phyloP scores from a whole-genome alignment of 2,797 vertebrate species.

The Odontamblyopus rebecca region DNA sequence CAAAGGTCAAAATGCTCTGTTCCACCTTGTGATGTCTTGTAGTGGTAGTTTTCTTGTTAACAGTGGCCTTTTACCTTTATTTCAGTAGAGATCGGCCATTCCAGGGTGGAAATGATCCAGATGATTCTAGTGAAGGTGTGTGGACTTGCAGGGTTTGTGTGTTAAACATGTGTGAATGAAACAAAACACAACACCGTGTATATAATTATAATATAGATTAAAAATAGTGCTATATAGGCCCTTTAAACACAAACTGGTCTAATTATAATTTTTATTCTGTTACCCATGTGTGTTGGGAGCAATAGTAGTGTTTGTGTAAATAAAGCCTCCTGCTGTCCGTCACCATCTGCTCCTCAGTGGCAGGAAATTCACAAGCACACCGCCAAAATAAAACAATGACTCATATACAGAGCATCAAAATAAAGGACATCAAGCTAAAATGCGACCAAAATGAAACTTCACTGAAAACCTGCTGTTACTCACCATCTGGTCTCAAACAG shows the following conservation, averaged over 20 bases:
- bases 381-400: slow-evolving; percentile 8
- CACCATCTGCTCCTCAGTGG: slow-evolving; percentile 8
- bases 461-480: neutral
- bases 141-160: no score
- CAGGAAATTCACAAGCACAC: neutral
- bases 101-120: no score
- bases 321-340: slow-evolving; percentile 9
- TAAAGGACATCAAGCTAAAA: neutral
- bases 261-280: neutral
- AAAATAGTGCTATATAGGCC: no score
- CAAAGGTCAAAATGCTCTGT: no score
- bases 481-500: neutral
- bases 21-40: no score
- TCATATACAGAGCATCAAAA: neutral
- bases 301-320: slow-evolving; percentile 5
- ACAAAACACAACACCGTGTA: no score
- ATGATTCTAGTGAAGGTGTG: no score
- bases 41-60: no score
- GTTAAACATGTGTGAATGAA: no score
- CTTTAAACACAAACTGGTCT: neutral
- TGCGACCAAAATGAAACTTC: neutral
- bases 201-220: no score
- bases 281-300: neutral
- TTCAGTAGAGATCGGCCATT: no score
- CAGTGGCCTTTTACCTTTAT: no score